Conservation (phyloP, 92 coral and sea anemone species). For the Pocillopora grandis region DNA sequence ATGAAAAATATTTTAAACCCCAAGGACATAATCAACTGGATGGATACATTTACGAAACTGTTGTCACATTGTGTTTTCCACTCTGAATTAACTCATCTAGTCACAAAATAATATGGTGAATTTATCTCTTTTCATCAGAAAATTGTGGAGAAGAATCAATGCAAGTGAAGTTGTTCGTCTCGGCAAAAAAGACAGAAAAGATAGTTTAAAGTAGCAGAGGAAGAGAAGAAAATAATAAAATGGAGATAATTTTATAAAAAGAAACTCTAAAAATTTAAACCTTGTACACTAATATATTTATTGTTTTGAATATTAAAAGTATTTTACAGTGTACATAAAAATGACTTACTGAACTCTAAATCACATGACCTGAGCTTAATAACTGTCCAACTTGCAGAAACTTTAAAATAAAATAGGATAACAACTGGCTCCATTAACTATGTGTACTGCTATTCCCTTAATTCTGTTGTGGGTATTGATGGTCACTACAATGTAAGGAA, state of each 20-base stretch:
- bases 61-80: neutral
- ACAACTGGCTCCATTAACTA: too few relatives aligned
- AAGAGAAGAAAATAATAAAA: neutral
- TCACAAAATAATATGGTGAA: neutral
- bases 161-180: conserved; percentile 48
- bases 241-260: neutral
- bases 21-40: too few relatives aligned
- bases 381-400: too few relatives aligned
- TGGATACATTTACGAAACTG: too few relatives aligned
- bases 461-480: too few relatives aligned
- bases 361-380: too few relatives aligned
- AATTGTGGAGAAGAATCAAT: conserved; percentile 81
- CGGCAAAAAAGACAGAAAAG: conserved; percentile 28
- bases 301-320: neutral
- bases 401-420: too few relatives aligned
- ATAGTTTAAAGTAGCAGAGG: conserved; percentile 2
- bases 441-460: too few relatives aligned
- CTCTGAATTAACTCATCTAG: neutral
- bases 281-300: neutral
- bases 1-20: too few relatives aligned
- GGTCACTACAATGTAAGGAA: too few relatives aligned
- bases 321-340: neutral
- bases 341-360: too few relatives aligned
- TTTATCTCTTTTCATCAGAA: conserved; percentile 42
- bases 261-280: neutral